Percentiles rank a stretch among this genome's conserved stretches.
phyloP scores from a whole-genome alignment of 2,888 invertebrate genomes.

The Dryocosmus kuriphilus region DNA sequence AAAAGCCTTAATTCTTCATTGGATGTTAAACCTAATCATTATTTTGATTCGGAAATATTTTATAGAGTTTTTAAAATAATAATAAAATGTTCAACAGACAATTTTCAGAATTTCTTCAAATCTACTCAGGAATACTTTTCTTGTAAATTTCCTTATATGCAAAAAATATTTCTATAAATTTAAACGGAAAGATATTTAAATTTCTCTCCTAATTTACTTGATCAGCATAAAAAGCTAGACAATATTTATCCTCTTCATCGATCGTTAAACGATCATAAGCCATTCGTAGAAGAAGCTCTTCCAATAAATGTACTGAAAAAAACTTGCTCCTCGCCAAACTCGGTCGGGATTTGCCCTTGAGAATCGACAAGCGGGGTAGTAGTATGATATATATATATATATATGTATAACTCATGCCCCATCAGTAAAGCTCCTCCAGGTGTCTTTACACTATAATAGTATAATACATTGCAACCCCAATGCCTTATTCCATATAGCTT shows the following conservation, averaged over 20 bases:
- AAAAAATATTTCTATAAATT: no score
- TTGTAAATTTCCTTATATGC: no score
- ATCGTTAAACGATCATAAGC: no score
- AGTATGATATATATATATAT: not conserved
- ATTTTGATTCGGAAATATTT: no score
- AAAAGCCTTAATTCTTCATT: no score
- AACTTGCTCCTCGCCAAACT: not conserved
- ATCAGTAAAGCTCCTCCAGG: conserved; percentile 9
- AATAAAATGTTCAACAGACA: no score
- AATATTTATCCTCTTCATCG: no score
- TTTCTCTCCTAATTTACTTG: no score
- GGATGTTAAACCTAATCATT: no score
- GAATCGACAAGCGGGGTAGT: conserved; percentile 2
- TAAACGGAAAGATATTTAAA: no score
- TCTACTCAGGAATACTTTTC: not conserved
- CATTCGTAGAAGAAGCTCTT: not conserved
- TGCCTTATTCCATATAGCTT: conserved; percentile 19
- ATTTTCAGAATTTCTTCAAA: not conserved
- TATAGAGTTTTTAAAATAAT: no score
- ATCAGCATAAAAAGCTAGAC: no score
- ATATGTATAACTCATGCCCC: not conserved
- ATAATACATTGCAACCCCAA: conserved; percentile 20
- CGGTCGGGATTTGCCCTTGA: conserved; percentile 5
- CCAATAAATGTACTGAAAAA: conserved; percentile 4
- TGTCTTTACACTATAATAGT: conserved; percentile 14